Conservation (phyloP, 2,797 vertebrate species). For the Acipenser oxyrinchus region DNA sequence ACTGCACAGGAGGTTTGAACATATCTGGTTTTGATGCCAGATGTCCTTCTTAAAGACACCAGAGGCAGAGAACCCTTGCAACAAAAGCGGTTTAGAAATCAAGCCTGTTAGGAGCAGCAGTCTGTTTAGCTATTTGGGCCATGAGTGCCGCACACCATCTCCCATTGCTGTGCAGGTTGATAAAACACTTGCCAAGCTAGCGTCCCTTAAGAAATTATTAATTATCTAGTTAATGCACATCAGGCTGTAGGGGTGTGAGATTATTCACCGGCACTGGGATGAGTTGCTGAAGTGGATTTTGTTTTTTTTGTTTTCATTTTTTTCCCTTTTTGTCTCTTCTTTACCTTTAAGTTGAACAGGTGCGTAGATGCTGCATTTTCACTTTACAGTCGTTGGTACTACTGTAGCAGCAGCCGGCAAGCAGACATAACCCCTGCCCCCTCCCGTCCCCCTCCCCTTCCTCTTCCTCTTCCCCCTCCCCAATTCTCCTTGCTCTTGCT, state of each 20-base stretch:
- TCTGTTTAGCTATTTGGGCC: constrained; percentile 13
- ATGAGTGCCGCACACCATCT: constrained; percentile 28
- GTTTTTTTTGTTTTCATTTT: constrained; percentile 67
- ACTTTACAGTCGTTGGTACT: constrained; percentile 50
- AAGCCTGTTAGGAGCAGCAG: constrained; percentile 2
- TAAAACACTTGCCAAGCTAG: constrained; percentile 80
- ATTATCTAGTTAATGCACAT: constrained; percentile 98
- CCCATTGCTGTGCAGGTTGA: constrained; percentile 67
- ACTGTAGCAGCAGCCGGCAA: constrained; percentile 9
- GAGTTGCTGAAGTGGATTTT: constrained; percentile 74
- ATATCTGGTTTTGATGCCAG: not conserved
- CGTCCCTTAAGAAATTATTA: constrained; percentile 96
- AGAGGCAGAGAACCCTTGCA: not conserved
- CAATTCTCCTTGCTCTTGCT: constrained; percentile 1
- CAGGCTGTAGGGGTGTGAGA: constrained; percentile 86
- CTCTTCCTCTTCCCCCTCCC: constrained; percentile 17
- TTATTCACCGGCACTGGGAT: constrained; percentile 82
- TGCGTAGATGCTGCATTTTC: constrained; percentile 67
- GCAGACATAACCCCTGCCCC: not conserved
- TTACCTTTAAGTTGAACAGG: constrained; percentile 68
- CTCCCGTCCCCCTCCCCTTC: constrained; percentile 28
- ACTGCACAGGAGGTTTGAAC: not conserved
- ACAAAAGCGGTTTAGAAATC: constrained; percentile 18
- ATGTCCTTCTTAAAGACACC: not conserved
- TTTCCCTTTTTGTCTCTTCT: constrained; percentile 51